phyloP scores from a whole-genome alignment of 2,113 vertebrate species.

The Nibea coibor region DNA sequence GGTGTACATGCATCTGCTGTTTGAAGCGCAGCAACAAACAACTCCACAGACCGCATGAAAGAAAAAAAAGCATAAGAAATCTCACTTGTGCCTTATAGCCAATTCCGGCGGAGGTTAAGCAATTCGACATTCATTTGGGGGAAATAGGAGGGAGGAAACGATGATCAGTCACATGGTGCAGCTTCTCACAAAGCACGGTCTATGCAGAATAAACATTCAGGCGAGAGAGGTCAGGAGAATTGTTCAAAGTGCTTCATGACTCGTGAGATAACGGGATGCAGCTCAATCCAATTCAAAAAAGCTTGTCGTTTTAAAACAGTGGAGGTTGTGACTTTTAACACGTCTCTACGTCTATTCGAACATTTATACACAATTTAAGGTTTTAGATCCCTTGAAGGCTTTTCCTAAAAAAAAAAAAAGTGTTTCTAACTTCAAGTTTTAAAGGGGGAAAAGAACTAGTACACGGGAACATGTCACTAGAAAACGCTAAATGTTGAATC shows the following conservation, averaged over 20 bases:
- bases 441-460: conserved; percentile 8
- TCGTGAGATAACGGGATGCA: conserved; percentile 52
- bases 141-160: conserved; percentile 11
- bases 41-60: conserved; percentile 18
- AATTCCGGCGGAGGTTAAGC: conserved; percentile 41
- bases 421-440: conserved; percentile 28
- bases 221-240: conserved; percentile 69
- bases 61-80: conserved; percentile 39
- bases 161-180: conserved; percentile 45
- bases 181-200: conserved; percentile 61
- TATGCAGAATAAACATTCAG: conserved; percentile 74
- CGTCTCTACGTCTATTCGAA: conserved; percentile 40
- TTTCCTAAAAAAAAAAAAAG: conserved; percentile 19
- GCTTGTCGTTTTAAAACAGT: conserved; percentile 10
- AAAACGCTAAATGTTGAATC: conserved; percentile 13
- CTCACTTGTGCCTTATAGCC: conserved; percentile 55
- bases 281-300: conserved; percentile 45
- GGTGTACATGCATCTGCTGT: conserved; percentile 55
- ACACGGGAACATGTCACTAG: conserved; percentile 39
- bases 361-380: conserved; percentile 42
- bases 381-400: conserved; percentile 43
- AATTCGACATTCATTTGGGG: conserved; percentile 70
- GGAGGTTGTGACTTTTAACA: conserved; percentile 24
- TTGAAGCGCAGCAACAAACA: conserved; percentile 47
- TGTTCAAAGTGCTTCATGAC: conserved; percentile 79